phyloP scores from a whole-genome alignment of 2,797 vertebrate genomes.

The Sebastes aleutianus region DNA sequence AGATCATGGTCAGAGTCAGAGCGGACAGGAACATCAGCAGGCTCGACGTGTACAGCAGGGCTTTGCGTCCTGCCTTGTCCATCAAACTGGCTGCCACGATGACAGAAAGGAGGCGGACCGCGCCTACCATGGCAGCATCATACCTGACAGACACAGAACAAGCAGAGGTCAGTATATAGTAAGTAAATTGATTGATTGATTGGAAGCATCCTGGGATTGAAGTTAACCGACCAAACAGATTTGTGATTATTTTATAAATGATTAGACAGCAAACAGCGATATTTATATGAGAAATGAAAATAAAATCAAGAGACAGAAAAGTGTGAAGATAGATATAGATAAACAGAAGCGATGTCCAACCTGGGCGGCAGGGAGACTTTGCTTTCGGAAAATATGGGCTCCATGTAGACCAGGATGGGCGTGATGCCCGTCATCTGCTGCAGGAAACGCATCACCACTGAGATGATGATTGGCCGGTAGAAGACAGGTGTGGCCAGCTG shows the following conservation, averaged over 20 bases:
- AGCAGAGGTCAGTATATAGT: background rate
- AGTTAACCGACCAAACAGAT: background rate
- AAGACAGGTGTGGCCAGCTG: constrained; percentile 83
- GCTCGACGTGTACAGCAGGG: constrained; percentile 79
- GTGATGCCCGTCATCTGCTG: constrained; percentile 96
- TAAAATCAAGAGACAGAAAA: background rate
- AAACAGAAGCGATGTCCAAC: constrained; percentile 9
- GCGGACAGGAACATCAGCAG: constrained; percentile 87
- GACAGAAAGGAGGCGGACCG: constrained; percentile 78
- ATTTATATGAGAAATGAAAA: background rate
- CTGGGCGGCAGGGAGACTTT: constrained; percentile 56
- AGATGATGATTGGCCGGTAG: constrained; percentile 88
- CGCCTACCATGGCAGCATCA: constrained; percentile 76
- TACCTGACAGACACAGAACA: constrained; percentile 46
- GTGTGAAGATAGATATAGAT: background rate
- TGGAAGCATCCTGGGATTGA: background rate
- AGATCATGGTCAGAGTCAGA: constrained; percentile 87
- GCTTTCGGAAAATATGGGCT: constrained; percentile 76
- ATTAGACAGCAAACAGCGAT: background rate
- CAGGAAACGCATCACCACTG: constrained; percentile 90
- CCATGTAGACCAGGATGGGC: constrained; percentile 83
- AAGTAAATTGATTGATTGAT: background rate
- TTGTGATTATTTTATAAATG: background rate
- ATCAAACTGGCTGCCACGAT: constrained; percentile 76
- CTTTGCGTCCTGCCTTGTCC: constrained; percentile 82